These are phyloP conservation scores for Toxostoma redivivum DNA, from an alignment of 2,113 vertebrate genomes.

Conservation along the genomic window DNA sequence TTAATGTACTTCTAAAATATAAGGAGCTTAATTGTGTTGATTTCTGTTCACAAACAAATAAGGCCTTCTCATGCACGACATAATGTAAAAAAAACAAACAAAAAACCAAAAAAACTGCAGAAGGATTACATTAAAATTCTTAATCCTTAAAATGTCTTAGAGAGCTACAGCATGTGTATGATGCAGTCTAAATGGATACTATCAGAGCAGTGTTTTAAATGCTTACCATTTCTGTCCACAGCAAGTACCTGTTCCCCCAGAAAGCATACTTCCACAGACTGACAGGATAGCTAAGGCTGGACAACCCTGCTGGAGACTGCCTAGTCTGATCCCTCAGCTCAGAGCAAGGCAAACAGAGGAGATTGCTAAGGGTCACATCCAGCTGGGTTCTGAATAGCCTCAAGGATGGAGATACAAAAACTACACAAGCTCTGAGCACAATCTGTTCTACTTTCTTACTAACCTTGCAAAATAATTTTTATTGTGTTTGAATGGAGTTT, in stretches of 20 bases:
- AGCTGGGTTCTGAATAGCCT: neutral
- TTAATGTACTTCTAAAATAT: neutral
- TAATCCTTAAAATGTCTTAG: neutral
- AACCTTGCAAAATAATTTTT: neutral
- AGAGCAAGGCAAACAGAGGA: neutral
- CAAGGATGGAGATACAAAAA: neutral
- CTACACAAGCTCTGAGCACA: neutral
- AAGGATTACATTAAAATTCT: constrained; percentile 27
- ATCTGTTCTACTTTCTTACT: neutral
- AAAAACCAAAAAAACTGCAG: neutral
- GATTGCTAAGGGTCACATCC: neutral
- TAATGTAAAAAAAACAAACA: neutral
- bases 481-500: neutral
- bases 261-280: neutral
- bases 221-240: neutral
- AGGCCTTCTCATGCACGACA: neutral
- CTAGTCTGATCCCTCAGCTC: neutral
- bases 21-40: neutral
- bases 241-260: neutral
- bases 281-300: neutral
- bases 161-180: neutral
- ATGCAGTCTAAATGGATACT: neutral
- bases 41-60: neutral
- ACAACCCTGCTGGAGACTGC: neutral
- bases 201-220: neutral